Evolutionary conservation across 2,113 vertebrate genomes (phyloP).

Genomic region (Patagioenas fasciata): DNA sequence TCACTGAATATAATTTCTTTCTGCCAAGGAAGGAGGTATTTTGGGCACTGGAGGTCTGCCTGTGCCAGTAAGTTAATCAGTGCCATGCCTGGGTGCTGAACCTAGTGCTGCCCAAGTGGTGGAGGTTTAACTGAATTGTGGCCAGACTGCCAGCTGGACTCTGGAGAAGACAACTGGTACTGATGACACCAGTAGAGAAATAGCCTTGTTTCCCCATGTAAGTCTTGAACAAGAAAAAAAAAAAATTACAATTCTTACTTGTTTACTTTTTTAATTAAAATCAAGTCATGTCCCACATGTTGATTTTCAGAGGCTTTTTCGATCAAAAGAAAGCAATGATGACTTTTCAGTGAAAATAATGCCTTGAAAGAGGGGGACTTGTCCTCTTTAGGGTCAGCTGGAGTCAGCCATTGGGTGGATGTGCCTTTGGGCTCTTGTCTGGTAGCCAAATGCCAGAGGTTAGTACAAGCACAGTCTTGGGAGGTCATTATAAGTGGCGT

Average conservation of each 20-base stretch:
- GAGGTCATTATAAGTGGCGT: background rate
- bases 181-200: background rate
- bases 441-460: background rate
- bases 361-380: background rate
- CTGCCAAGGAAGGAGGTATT: background rate
- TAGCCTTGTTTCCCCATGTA: conserved; percentile 30
- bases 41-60: background rate
- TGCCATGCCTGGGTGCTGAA: background rate
- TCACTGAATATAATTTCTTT: background rate
- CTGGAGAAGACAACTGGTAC: background rate
- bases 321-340: background rate
- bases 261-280: conserved; percentile 29
- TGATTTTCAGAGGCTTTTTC: background rate
- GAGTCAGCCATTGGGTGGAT: background rate
- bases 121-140: background rate
- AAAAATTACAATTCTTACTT: background rate
- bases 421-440: background rate
- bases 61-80: background rate
- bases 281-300: background rate
- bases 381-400: background rate
- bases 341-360: background rate
- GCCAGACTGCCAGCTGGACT: background rate
- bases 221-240: background rate
- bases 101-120: background rate
- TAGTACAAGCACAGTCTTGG: conserved; percentile 15